Evolutionary conservation across 2,797 vertebrate species (phyloP).

Genomic region (Apogon hyalosoma): DNA sequence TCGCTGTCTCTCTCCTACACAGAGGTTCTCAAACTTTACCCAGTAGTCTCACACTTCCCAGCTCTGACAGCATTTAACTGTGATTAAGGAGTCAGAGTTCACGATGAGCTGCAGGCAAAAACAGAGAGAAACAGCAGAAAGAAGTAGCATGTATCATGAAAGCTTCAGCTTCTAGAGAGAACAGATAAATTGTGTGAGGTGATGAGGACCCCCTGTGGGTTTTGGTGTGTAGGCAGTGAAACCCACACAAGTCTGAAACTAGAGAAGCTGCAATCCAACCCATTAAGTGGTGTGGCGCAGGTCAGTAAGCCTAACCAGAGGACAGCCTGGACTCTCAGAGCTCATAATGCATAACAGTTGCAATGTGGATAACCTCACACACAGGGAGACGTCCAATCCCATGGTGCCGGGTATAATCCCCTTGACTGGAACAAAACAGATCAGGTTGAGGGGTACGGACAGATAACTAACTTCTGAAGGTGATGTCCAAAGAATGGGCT

Average conservation of each 20-base stretch:
- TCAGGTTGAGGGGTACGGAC: slow-evolving; percentile 55
- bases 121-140: slow-evolving; percentile 55
- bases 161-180: slow-evolving; percentile 47
- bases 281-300: slow-evolving; percentile 69
- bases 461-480: slow-evolving; percentile 72
- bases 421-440: slow-evolving; percentile 77
- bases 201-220: slow-evolving; percentile 66
- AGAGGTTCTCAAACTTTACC: slow-evolving; percentile 72
- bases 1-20: slow-evolving; percentile 71
- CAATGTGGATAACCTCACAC: slow-evolving; percentile 77
- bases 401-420: slow-evolving; percentile 67
- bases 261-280: slow-evolving; percentile 56
- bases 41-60: slow-evolving; percentile 60
- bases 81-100: slow-evolving; percentile 85
- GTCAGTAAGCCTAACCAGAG: slow-evolving; percentile 68
- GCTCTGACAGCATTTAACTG: slow-evolving; percentile 80
- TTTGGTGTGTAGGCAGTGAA: slow-evolving; percentile 55
- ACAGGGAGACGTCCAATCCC: slow-evolving; percentile 68
- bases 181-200: slow-evolving; percentile 52
- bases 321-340: slow-evolving; percentile 54
- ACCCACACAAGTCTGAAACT: slow-evolving; percentile 53
- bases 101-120: slow-evolving; percentile 75
- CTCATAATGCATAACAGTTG: slow-evolving; percentile 67
- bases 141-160: slow-evolving; percentile 61
- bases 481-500: slow-evolving; percentile 70